Evolutionary conservation across 2,797 vertebrate species (phyloP).

Genomic region (Pseudocheirus occidentalis): DNA sequence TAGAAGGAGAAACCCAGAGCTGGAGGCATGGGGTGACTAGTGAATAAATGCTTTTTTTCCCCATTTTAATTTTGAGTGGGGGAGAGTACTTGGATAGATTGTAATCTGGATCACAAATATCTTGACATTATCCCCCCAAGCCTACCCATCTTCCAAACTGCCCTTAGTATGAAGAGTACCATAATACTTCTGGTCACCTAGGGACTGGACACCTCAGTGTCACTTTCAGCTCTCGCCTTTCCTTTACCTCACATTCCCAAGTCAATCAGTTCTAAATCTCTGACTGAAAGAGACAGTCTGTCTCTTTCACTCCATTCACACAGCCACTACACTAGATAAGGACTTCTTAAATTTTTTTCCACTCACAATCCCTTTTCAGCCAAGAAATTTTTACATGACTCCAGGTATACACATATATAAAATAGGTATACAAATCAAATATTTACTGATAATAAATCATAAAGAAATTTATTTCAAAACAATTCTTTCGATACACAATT

Average conservation of each 20-base stretch:
- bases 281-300: no score
- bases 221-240: neutral
- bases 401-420: no score
- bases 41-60: neutral
- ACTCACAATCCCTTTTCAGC: no score
- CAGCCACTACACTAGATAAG: neutral
- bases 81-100: neutral
- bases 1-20: neutral
- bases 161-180: neutral
- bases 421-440: no score
- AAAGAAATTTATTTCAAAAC: no score
- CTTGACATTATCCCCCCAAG: neutral
- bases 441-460: no score
- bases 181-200: neutral
- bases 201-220: neutral
- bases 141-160: neutral
- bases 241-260: neutral
- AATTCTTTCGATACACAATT: no score
- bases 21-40: neutral
- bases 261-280: neutral
- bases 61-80: neutral
- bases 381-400: no score
- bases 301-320: neutral
- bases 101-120: neutral
- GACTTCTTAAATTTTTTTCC: no score